Percentiles rank a stretch among this genome's conserved stretches.
Evolutionary conservation across 2,113 vertebrate species (phyloP).

Genomic region (Motacilla alba): DNA sequence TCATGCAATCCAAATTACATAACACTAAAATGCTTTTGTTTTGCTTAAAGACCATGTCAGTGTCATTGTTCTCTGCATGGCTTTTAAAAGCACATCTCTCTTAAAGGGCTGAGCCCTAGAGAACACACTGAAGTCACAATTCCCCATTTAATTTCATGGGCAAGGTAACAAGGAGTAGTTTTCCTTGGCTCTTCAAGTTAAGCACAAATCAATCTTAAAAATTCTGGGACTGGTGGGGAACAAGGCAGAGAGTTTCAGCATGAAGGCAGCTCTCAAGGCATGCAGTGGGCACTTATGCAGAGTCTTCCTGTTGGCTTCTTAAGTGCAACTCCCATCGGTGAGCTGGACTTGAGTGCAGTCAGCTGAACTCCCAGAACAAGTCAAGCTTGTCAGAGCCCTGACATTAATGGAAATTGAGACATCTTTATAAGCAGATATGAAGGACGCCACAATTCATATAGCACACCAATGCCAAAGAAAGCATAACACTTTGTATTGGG

Average conservation of each 20-base stretch:
- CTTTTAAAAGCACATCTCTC: not conserved
- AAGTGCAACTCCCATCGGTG: not conserved
- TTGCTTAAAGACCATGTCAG: not conserved
- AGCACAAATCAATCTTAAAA: not conserved
- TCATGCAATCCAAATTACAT: not conserved
- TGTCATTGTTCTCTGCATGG: not conserved
- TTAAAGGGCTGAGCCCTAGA: not conserved
- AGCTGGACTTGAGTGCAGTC: not conserved
- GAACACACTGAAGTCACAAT: not conserved
- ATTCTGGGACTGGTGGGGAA: not conserved
- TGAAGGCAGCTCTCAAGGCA: not conserved
- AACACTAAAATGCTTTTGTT: not conserved
- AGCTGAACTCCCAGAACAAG: not conserved
- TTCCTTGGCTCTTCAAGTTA: not conserved
- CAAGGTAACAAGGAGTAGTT: not conserved
- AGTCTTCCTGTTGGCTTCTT: not conserved
- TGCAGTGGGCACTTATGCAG: not conserved
- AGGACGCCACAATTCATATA: fast-evolving
- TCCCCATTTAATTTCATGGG: not conserved
- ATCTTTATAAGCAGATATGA: not conserved
- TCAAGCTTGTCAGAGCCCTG: too few relatives aligned
- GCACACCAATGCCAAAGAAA: not conserved
- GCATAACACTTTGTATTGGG: fast-evolving
- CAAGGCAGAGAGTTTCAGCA: not conserved
- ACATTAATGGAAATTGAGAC: not conserved